These are phyloP conservation scores for Aegithalos caudatus DNA, from an alignment of 2,113 vertebrate genomes.

Conservation along the genomic window DNA sequence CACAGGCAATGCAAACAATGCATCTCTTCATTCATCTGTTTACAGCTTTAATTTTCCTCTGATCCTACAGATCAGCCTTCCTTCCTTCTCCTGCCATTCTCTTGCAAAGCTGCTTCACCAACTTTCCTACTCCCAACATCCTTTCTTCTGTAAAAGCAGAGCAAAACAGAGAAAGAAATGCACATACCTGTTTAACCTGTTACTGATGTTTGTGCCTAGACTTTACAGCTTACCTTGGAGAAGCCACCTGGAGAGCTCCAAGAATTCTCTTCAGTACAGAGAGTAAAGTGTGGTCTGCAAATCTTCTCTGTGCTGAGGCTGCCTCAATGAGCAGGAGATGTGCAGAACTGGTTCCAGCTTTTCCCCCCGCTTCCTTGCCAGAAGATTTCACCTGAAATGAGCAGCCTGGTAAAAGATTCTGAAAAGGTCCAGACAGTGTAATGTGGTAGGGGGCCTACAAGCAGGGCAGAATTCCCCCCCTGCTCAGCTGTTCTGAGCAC, in stretches of 20 bases:
- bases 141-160: neutral
- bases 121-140: neutral
- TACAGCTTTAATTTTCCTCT: neutral
- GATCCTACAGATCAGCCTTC: neutral
- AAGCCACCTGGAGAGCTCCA: neutral
- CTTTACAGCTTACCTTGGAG: neutral
- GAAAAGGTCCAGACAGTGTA: neutral
- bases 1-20: neutral
- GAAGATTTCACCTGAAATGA: neutral
- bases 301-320: neutral
- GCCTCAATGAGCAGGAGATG: neutral
- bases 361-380: neutral
- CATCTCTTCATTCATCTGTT: neutral
- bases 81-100: neutral
- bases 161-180: neutral
- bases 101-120: neutral
- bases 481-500: neutral
- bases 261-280: neutral
- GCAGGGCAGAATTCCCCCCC: neutral
- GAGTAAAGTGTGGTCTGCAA: neutral
- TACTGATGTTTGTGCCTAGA: neutral
- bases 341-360: neutral
- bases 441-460: neutral
- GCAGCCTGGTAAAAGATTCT: neutral
- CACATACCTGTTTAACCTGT: neutral